phyloP scores from a whole-genome alignment of 2,113 vertebrate species.

The Hiodon tergisus region DNA sequence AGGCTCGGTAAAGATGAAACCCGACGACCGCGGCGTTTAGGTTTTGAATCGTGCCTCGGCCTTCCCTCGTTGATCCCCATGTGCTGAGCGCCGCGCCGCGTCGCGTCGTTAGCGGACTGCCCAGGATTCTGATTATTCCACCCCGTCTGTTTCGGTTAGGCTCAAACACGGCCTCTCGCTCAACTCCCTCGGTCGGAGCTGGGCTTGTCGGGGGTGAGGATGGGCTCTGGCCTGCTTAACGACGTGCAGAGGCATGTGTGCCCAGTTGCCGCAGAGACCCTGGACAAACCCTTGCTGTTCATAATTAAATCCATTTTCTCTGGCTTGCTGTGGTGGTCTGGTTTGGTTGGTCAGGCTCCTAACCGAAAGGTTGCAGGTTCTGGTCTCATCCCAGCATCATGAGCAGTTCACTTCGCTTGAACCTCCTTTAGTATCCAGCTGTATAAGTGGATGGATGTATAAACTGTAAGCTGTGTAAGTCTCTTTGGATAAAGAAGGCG shows the following conservation, averaged over 20 bases:
- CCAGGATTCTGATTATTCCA: slow-evolving; percentile 19
- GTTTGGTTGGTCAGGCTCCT: too few species aligned
- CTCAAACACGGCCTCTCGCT: background rate
- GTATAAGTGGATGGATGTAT: too few species aligned
- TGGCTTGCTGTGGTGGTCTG: background rate
- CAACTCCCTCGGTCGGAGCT: background rate
- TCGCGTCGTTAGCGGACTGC: background rate
- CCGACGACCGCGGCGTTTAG: background rate
- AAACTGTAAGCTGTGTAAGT: too few species aligned
- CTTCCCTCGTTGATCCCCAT: background rate
- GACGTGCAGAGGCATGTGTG: too few species aligned
- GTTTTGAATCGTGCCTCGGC: too few species aligned
- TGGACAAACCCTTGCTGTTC: background rate
- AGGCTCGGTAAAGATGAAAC: background rate
- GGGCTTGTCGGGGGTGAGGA: background rate
- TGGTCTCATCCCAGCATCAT: too few species aligned
- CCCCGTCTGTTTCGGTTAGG: slow-evolving; percentile 1
- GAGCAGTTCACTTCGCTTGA: too few species aligned
- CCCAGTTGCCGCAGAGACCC: background rate
- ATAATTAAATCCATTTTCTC: background rate
- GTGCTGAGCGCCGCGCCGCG: background rate
- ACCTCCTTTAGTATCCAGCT: too few species aligned
- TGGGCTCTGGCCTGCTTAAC: background rate
- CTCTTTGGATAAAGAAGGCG: too few species aligned
- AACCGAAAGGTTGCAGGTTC: too few species aligned